Conservation (phyloP, 2,113 vertebrate genomes). For the Pedionomus torquatus region DNA sequence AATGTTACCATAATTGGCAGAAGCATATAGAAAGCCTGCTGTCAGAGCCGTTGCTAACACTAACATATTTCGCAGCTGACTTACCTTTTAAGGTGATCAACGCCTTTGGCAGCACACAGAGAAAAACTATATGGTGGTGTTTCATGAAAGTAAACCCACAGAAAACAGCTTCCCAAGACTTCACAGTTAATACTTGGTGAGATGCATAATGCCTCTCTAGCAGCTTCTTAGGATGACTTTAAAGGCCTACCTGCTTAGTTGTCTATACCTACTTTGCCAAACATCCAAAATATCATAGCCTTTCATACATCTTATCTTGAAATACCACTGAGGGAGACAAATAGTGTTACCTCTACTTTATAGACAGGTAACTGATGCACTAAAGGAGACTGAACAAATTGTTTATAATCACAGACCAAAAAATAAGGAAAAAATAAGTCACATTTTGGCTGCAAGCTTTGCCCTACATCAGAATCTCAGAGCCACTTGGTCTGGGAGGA, state of each 20-base stretch:
- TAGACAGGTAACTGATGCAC: not conserved
- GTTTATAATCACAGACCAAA: not conserved
- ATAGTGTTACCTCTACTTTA: not conserved
- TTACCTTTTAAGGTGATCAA: slow-evolving; percentile 2
- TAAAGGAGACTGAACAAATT: not conserved
- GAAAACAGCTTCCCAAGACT: not conserved
- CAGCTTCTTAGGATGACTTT: not conserved
- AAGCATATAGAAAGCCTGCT: not conserved
- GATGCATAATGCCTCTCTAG: not conserved
- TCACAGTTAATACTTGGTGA: not conserved
- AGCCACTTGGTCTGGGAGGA: not conserved
- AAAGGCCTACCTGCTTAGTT: not conserved
- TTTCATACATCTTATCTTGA: not conserved
- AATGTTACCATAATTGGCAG: slow-evolving; percentile 39
- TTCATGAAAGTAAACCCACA: not conserved
- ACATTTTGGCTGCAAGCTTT: not conserved
- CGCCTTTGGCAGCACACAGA: not conserved
- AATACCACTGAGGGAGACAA: not conserved
- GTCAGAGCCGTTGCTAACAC: not conserved
- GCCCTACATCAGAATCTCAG: not conserved
- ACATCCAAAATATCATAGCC: not conserved
- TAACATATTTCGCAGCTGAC: not conserved
- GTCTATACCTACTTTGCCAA: not conserved
- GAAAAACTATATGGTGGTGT: not conserved
- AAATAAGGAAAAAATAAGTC: not conserved